Base-by-base conservation (phyloP, 2,113 vertebrate species). In the Progne subis region DNA sequence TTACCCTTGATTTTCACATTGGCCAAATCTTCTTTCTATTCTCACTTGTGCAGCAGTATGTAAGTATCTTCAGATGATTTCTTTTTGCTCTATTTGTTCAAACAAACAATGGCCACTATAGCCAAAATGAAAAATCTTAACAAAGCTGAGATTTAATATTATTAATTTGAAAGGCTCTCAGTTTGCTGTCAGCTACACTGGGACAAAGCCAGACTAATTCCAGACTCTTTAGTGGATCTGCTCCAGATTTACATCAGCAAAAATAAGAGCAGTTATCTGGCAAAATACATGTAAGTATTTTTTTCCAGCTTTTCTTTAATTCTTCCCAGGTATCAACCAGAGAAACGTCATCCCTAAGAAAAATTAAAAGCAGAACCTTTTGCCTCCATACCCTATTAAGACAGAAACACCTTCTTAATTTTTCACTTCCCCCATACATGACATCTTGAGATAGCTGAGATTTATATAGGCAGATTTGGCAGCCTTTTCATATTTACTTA, bases 401-500 rank as follows among this genome's bases (percentile, higher is more conserved):
- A 88, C 69, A 94, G 81, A 96, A 96, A 93, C 91, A 97, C 94
- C 84, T 94, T 94, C 94, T 94, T 95, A 90, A 92, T 92, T 97
- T 95, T 94, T 96, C 92, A 93, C 94, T 91, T 93, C 82, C 69
- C 65, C 63, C 92, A 82, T 88, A 95, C 75, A 95, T 84, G 92
- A 91, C 92, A 94, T 94, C 91, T 86, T 65, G 57, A 94, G 95
- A 97, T 95, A 97, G 92, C 68, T 60, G 84, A 95, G 96, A 97
- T 97, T 97, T 96, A 97, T 97, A 93, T 43, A 94, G 88, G 92
- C 86, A 94, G 94, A 94, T 96, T 96, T 97, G 97, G 96, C 96
- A 97, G 96, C 59, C 93, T 96, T 97, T 97, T 96, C 95, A 85
- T 97, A 96, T 97, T 96, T 97, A 97, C 96, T 97, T 96, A 95